Conservation (phyloP, 2,113 vertebrate genomes). For the Archilochus colubris region DNA sequence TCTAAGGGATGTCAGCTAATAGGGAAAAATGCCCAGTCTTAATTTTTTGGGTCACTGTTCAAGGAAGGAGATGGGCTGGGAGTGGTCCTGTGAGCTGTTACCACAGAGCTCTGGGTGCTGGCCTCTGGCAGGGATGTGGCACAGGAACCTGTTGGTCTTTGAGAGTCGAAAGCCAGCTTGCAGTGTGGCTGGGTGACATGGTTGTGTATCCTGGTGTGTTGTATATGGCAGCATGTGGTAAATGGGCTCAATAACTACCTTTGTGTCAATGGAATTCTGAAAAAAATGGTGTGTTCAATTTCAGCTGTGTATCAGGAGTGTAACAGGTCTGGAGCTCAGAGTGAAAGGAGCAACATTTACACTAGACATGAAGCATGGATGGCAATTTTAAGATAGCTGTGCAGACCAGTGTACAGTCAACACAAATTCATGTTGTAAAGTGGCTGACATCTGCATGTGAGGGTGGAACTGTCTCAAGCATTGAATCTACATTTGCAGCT, state of each 20-base stretch:
- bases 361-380: neutral
- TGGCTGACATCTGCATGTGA: neutral
- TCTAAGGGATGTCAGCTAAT: neutral
- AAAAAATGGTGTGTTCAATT: neutral
- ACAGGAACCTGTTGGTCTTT: neutral
- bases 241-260: neutral
- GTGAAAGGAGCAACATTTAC: neutral
- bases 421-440: neutral
- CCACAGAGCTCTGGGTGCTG: neutral
- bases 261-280: neutral
- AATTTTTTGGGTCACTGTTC: neutral
- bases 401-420: neutral
- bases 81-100: neutral
- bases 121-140: neutral
- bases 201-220: neutral
- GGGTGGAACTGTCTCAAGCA: neutral
- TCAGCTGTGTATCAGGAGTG: neutral
- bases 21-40: neutral
- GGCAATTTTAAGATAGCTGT: neutral
- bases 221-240: neutral
- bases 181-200: fast-evolving
- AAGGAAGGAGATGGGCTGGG: neutral
- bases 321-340: neutral
- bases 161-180: neutral
- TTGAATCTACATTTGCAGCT: neutral